Evolutionary conservation across 2,113 vertebrate genomes (phyloP).

Genomic region (Tautogolabrus adspersus): DNA sequence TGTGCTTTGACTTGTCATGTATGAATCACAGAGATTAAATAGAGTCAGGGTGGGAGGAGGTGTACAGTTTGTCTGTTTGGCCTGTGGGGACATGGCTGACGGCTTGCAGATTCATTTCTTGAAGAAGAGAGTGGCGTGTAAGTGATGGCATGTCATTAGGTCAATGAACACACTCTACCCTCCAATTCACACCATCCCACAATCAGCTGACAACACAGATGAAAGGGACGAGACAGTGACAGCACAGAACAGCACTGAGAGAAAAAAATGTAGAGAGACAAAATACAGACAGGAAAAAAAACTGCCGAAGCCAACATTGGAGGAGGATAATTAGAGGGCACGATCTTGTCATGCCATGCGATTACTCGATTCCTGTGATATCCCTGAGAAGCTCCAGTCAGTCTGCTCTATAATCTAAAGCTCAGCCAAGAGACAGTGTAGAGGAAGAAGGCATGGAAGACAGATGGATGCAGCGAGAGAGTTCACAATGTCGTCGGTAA

Average conservation of each 20-base stretch:
- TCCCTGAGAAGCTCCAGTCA: constrained; percentile 65
- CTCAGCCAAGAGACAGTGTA: constrained; percentile 51
- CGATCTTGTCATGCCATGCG: constrained; percentile 73
- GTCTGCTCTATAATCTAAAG: constrained; percentile 78
- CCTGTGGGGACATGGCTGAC: constrained; percentile 30
- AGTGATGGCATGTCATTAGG: constrained; percentile 68
- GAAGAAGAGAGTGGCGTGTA: constrained; percentile 72
- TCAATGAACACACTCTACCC: constrained; percentile 64
- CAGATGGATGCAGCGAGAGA: constrained; percentile 8
- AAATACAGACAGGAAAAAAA: constrained; percentile 40
- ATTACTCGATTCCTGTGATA: constrained; percentile 82
- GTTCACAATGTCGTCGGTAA: constrained; percentile 52
- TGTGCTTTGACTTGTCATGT: constrained; percentile 65
- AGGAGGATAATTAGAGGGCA: constrained; percentile 81
- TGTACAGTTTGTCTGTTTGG: constrained; percentile 10
- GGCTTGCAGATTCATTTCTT: constrained; percentile 60
- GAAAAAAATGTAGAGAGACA: constrained; percentile 54
- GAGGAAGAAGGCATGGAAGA: constrained; percentile 30
- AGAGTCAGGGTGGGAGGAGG: background rate
- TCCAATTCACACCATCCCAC: constrained; percentile 77
- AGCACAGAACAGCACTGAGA: constrained; percentile 47
- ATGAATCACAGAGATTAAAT: constrained; percentile 67
- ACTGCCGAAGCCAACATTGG: constrained; percentile 59
- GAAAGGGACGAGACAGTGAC: constrained; percentile 74
- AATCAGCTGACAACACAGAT: constrained; percentile 77